Conservation (phyloP, 2,797 vertebrate genomes). For the Tinamus major region DNA sequence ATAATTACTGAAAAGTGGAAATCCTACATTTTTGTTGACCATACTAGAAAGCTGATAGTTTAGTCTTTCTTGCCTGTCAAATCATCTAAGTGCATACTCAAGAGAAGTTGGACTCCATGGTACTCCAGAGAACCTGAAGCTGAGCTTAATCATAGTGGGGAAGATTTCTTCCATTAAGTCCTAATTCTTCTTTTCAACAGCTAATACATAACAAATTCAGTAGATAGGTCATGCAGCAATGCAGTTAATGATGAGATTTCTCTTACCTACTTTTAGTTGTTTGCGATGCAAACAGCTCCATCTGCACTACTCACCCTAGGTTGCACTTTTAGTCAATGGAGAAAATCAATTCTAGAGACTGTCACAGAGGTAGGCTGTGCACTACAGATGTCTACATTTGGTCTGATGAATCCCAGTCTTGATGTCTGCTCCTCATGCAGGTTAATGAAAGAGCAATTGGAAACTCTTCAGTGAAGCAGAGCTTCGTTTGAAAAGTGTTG, state of each 20-base stretch:
- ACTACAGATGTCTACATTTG: background rate
- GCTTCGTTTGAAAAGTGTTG: background rate
- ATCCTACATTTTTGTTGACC: background rate
- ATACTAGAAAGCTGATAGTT: background rate
- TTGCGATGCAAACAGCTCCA: background rate
- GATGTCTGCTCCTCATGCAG: background rate
- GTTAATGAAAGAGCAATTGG: background rate
- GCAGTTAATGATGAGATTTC: background rate
- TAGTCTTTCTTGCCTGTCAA: background rate
- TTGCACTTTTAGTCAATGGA: background rate
- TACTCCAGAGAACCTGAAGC: background rate
- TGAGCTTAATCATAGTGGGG: background rate
- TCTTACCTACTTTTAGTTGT: background rate
- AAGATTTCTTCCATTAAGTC: background rate
- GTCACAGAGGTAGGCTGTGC: too few species aligned
- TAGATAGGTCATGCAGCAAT: background rate
- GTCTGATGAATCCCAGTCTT: background rate
- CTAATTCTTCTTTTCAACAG: background rate
- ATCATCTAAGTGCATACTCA: background rate
- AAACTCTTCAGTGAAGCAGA: background rate
- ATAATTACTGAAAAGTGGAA: background rate
- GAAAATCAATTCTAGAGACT: background rate
- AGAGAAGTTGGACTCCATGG: too few species aligned
- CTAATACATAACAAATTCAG: background rate
- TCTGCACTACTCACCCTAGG: background rate